Evolutionary conservation across 64 coral and sea anemone species (phyloP), one percentile per base, ranked within the genome.

Genomic region (Pocillopora verrucosa): DNA sequence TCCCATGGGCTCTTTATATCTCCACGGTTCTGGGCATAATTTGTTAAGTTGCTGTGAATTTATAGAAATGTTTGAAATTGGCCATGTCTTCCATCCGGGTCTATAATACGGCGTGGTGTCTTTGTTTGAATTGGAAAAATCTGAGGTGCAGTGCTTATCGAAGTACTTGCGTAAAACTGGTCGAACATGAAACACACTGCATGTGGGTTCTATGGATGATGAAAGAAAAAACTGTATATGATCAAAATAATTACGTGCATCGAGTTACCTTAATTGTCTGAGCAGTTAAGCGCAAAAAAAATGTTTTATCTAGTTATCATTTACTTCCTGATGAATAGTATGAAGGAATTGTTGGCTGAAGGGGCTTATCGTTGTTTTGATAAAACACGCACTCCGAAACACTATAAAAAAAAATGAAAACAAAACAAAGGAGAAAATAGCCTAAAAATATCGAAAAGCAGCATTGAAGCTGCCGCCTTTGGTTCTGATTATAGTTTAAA

Each of bases 11-110:
- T 72, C 58, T 30, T 84, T 38, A 82, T 92, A 96, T 16, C 79
- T 86, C 94, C 94, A 96, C 1, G 94, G 87, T 77, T 80, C 75
- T n/a, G 87, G 94, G 72, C 94, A 96, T 3, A 89, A 30, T 5
- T 63, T 36, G 17, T 73, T 45, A 59, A 74, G 13, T 0, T 78
- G 17, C 1, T 72, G 6, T 11, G 20, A 9, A 16, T 16, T 11
- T 1, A 3, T 34, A 72, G 26, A 51, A 1, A 36, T 78, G 25
- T 2, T 35, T 15, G 85, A 16, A 0, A 92, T 68, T 56, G 90
- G 86, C 30, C 30, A 30, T 30, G 30, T 30, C 45, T 12, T 60
- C 94, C 94, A 96, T 26, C 80, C 87, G 56, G 89, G 90, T 59
- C 17, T 68, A 34, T 87, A 86, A 76, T 70, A 65, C 51, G 25